Percentiles rank a stretch among this genome's conserved stretches.
Evolutionary conservation across 2,113 vertebrate genomes (phyloP).

Genomic region (Bambusicola thoracicus): DNA sequence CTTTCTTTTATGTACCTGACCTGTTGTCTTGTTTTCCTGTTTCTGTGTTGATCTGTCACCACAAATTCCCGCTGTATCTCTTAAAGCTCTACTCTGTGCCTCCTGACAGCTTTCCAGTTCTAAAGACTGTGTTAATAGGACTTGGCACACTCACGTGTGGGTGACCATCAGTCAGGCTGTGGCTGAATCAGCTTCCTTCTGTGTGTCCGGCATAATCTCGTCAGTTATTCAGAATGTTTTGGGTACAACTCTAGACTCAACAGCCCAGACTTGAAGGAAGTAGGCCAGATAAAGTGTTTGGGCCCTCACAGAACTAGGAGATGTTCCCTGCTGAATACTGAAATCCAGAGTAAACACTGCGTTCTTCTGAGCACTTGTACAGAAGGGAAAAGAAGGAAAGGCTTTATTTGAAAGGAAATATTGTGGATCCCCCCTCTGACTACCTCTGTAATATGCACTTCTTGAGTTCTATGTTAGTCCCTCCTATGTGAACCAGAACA

Average conservation of each 20-base stretch:
- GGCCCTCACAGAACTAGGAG: not conserved
- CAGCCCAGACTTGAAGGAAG: not conserved
- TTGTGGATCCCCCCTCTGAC: not conserved
- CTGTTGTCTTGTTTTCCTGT: not conserved
- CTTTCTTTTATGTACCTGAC: not conserved
- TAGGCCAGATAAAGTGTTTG: slow-evolving; percentile 18
- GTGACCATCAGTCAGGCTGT: not conserved
- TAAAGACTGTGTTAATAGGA: not conserved
- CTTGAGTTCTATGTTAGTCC: not conserved
- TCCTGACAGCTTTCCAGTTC: not conserved
- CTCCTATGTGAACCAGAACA: not conserved
- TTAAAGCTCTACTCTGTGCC: not conserved
- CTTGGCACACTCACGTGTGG: not conserved
- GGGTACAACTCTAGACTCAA: slow-evolving; percentile 25
- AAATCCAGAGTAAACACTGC: not conserved
- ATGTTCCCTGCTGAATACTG: not conserved
- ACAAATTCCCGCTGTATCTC: not conserved
- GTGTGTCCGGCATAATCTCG: not conserved
- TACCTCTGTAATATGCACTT: not conserved
- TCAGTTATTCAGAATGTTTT: not conserved
- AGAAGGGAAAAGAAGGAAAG: not conserved
- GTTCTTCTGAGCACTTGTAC: not conserved
- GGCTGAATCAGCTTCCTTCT: not conserved
- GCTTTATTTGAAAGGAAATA: not conserved
- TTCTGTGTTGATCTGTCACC: not conserved